phyloP scores from a whole-genome alignment of 2,888 invertebrate genomes.

The Trachelus iudaicus region DNA sequence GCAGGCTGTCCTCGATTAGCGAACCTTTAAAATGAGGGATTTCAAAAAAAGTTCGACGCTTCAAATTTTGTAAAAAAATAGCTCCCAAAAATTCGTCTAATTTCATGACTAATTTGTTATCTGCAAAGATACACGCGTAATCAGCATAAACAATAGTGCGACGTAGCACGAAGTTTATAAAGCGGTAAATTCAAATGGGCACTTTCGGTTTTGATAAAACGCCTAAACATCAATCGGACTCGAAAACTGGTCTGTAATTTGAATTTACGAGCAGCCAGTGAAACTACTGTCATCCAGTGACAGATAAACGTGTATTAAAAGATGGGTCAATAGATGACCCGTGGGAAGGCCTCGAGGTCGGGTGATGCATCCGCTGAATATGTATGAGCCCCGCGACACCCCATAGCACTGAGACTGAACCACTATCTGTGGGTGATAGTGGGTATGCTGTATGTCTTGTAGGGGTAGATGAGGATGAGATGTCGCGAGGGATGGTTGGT shows the following conservation, averaged over 20 bases:
- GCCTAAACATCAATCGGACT: constrained; percentile 63
- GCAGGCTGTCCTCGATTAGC: neutral
- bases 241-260: constrained; percentile 63
- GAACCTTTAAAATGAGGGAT: neutral
- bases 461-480: constrained; percentile 44
- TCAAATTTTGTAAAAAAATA: neutral
- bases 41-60: neutral
- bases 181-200: constrained; percentile 16
- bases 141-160: neutral
- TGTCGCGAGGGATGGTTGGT: neutral
- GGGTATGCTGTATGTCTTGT: constrained; percentile 62
- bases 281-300: constrained; percentile 53
- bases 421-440: constrained; percentile 65
- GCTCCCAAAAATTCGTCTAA: neutral
- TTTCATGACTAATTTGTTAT: neutral
- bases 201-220: constrained; percentile 58
- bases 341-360: constrained; percentile 50
- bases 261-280: constrained; percentile 50
- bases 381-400: constrained; percentile 71
- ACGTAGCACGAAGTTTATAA: neutral
- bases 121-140: neutral
- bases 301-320: constrained; percentile 13
- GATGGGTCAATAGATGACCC: constrained; percentile 58
- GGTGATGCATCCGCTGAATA: constrained; percentile 75
- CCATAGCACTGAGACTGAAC: constrained; percentile 57